A percentile compares a stretch with the other conserved stretches of the same genome.
phyloP scores from a whole-genome alignment of 2,888 invertebrate genomes.

The Peribatodes rhomboidaria region DNA sequence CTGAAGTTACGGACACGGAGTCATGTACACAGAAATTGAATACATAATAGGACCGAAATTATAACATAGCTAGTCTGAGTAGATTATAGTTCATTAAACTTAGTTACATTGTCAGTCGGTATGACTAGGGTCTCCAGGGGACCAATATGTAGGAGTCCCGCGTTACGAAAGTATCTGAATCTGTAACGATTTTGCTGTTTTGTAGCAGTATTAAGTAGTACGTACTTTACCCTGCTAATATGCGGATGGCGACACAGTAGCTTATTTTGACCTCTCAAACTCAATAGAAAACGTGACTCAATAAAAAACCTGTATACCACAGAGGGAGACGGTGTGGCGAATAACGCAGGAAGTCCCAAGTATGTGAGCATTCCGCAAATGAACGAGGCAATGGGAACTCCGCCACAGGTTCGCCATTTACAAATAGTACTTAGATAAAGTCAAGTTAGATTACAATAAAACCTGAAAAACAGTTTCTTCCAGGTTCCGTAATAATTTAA shows the following conservation, averaged over 20 bases:
- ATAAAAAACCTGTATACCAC: conserved; percentile 39
- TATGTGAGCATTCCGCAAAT: conserved; percentile 72
- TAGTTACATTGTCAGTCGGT: not conserved
- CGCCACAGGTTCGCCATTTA: conserved; percentile 62
- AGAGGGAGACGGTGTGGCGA: conserved; percentile 79
- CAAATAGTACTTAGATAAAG: conserved; percentile 4
- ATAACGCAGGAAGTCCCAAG: conserved; percentile 75
- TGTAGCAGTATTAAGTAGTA: not conserved
- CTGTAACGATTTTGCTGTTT: not conserved
- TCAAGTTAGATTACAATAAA: not conserved
- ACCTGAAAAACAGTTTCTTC: not conserved
- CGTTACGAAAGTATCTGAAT: not conserved
- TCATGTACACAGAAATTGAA: not conserved
- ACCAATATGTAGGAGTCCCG: not conserved
- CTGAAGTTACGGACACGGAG: too few species aligned
- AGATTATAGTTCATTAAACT: not conserved
- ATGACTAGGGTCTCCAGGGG: not conserved
- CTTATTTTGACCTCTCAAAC: conserved; percentile 1
- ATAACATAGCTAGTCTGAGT: too few species aligned
- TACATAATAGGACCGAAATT: not conserved
- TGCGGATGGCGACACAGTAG: conserved; percentile 22
- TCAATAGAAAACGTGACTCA: not conserved
- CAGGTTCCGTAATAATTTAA: not conserved
- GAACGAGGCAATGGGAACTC: conserved; percentile 70
- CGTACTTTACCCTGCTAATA: not conserved